Conservation (phyloP, 1,140 invertebrate genomes). For the Hesperophylax magnus region DNA sequence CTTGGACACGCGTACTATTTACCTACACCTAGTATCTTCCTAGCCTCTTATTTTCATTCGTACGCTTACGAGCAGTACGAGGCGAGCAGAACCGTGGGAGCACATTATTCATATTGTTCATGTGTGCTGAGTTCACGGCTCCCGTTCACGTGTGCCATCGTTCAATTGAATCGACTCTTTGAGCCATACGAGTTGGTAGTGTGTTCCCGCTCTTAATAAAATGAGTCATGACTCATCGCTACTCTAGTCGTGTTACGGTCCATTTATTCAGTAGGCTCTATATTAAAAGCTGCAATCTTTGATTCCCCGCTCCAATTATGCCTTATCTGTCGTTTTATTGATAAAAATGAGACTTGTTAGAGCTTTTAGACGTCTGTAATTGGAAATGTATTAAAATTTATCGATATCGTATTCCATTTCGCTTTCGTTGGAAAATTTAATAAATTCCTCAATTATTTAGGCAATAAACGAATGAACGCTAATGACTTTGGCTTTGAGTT, state of each 20-base stretch:
- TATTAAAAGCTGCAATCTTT: slow-evolving; percentile 57
- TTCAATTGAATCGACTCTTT: too few relatives aligned
- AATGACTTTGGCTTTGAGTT: slow-evolving; percentile 45
- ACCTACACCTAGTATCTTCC: too few relatives aligned
- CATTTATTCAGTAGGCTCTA: slow-evolving; percentile 48
- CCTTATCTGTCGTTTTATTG: slow-evolving; percentile 48
- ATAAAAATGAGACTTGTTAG: slow-evolving; percentile 53
- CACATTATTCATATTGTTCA: too few relatives aligned
- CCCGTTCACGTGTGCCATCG: too few relatives aligned
- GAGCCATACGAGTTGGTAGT: too few relatives aligned
- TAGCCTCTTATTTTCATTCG: too few relatives aligned
- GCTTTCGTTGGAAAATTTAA: slow-evolving; percentile 52
- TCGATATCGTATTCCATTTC: slow-evolving; percentile 47
- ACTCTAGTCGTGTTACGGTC: slow-evolving; percentile 2
- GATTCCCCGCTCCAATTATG: slow-evolving; percentile 53
- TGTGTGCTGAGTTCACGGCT: too few relatives aligned
- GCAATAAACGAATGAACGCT: slow-evolving; percentile 52
- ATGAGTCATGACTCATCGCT: too few relatives aligned
- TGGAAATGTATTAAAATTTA: slow-evolving; percentile 57
- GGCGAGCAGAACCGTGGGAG: too few relatives aligned
- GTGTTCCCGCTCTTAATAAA: too few relatives aligned
- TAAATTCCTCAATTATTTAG: slow-evolving; percentile 54
- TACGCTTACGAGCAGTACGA: too few relatives aligned
- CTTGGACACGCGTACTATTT: too few relatives aligned
- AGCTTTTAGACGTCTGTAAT: slow-evolving; percentile 50